Evolutionary conservation across 2,888 invertebrate species (phyloP), one percentile per base, ranked within the genome.

Genomic region (Trissoscelio sp.): DNA sequence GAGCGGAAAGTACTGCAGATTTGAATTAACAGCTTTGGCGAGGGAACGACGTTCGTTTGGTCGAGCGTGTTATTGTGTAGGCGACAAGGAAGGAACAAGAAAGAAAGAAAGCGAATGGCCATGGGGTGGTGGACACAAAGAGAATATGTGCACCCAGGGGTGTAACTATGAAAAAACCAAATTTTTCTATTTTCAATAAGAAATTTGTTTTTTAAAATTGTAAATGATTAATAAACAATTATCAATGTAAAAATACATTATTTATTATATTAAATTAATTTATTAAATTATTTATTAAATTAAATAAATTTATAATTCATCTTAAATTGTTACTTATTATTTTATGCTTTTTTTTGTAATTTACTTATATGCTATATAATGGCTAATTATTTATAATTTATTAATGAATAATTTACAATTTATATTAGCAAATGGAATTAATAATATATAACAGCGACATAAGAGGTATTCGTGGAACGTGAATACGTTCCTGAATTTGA

Each of bases 1-100:
- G 69, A 57, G 57, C 57, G 69, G 69, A 57, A 69, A 69, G 46
- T 55, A 42, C 57, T 6, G 46, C 31, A n/a, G 44, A 69, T 69
- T 57, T 57, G 69, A 69, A 57, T 69, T 57, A 57, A 42, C 44
- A 39, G 12, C 22, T 24, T 7, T 24, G 12, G 44, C 24, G 16
- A 28, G 42, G 24, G 60, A 60, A 60, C 60, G 44, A 16, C 44
- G 34, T 20, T 34, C 5, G 55, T 55, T 37, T 55, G 34, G 37
- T 37, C 37, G 34, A 57, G 57, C 46, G 57, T 57, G 46, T 69
- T 39, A 69, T 69, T 57, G 69, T 69, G 12, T 69, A 39, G 39
- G 57, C 51, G 66, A 53, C 51, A 16, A 24, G 37, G 37, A 66
- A 51, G 46, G 51, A 34, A 53, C 39, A 44, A 34, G 37, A 22